A percentile compares a stretch with the other conserved stretches of the same genome.
Evolutionary conservation across 2,888 invertebrate species (phyloP).

Genomic region (Macrophya alboannulata): DNA sequence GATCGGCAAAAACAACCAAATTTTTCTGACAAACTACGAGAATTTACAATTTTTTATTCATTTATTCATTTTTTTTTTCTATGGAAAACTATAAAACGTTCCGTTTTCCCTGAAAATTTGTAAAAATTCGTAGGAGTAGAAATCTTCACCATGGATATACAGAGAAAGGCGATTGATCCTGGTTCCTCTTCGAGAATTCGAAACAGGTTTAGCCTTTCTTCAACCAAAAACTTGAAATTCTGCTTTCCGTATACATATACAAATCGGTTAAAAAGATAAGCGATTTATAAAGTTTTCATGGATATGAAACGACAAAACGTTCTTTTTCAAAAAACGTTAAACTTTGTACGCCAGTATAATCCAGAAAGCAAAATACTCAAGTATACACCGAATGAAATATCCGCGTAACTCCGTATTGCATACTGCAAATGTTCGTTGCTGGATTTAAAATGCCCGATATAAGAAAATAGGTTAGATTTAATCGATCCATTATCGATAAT

Average conservation of each 20-base stretch:
- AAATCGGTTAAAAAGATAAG: not conserved
- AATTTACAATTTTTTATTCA: no score
- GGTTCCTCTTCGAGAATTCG: not conserved
- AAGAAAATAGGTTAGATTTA: constrained; percentile 74
- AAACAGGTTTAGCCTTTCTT: not conserved
- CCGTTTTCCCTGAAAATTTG: no score
- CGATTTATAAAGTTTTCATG: not conserved
- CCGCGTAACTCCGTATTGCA: not conserved
- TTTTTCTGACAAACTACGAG: no score
- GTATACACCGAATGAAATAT: not conserved
- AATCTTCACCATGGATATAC: not conserved
- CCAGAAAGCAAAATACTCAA: not conserved
- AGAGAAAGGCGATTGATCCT: not conserved
- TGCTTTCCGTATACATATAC: not conserved
- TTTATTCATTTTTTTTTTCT: no score
- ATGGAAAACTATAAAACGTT: no score
- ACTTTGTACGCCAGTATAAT: not conserved
- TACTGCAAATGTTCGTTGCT: constrained; percentile 7
- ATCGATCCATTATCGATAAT: constrained; percentile 65
- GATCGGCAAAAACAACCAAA: no score
- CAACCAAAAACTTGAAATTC: not conserved
- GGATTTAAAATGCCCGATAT: constrained; percentile 62
- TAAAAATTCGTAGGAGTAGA: no score
- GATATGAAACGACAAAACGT: not conserved
- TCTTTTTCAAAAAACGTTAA: not conserved